Evolutionary conservation across 2,797 vertebrate species (phyloP).

Genomic region (Microctenopoma steveboyesi): DNA sequence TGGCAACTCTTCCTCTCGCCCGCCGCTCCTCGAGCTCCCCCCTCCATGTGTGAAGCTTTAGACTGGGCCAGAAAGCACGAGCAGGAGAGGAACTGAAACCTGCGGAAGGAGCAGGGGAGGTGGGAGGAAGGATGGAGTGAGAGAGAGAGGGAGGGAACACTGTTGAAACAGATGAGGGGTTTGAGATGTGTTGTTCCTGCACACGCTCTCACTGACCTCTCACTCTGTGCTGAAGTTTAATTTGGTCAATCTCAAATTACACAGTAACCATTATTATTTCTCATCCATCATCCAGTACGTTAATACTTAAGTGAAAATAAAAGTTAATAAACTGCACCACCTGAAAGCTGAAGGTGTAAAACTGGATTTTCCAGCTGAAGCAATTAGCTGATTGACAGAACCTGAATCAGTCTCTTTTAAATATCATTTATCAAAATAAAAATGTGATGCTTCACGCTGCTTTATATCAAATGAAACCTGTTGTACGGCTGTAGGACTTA

Average conservation of each 20-base stretch:
- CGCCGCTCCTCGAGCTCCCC: background rate
- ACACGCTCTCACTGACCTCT: background rate
- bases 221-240: background rate
- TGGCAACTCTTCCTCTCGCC: constrained; percentile 46
- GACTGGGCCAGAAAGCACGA: constrained; percentile 27
- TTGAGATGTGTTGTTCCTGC: constrained; percentile 6
- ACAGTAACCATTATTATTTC: background rate
- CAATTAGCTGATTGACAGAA: too few relatives aligned
- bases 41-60: constrained; percentile 27
- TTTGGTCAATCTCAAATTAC: too few relatives aligned
- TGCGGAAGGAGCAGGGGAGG: constrained; percentile 20
- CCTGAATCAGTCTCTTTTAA: too few relatives aligned
- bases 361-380: too few relatives aligned
- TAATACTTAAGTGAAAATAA: background rate
- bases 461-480: background rate
- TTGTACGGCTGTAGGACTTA: background rate
- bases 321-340: background rate
- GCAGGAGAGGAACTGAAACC: constrained; percentile 76
- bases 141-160: background rate
- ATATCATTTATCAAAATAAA: too few relatives aligned
- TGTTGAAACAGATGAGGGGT: constrained; percentile 17
- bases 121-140: constrained; percentile 29
- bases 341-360: background rate
- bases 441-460: background rate
- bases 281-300: background rate